A percentile compares a stretch with the other conserved stretches of the same genome.
Conservation (phyloP, 2,797 vertebrate genomes). For the Neostethus bicornis region DNA sequence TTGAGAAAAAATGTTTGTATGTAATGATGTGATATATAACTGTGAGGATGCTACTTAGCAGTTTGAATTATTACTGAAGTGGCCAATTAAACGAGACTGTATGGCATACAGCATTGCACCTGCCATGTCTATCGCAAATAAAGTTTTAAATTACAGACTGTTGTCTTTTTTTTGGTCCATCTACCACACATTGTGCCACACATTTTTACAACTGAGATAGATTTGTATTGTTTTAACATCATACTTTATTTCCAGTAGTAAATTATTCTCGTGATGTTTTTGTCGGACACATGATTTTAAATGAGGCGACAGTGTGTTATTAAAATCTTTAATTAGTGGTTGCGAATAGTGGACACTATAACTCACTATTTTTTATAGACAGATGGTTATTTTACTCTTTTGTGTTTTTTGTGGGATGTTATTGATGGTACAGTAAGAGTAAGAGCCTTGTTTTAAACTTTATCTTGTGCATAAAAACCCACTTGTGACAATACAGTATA, state of each 20-base stretch:
- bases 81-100: conserved; percentile 6
- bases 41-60: not conserved
- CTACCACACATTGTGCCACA: not conserved
- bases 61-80: conserved; percentile 10
- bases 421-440: not conserved
- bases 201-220: not conserved
- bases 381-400: conserved; percentile 3
- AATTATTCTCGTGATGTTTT: not conserved
- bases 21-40: not conserved
- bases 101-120: conserved; percentile 24
- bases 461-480: no score
- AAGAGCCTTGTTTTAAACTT: no score
- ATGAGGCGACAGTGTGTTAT: not conserved
- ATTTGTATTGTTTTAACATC: not conserved
- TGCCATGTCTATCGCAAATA: conserved; percentile 42
- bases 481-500: not conserved
- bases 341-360: not conserved
- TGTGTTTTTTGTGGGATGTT: conserved; percentile 2
- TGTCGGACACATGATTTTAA: not conserved
- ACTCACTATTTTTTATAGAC: conserved; percentile 8
- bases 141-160: conserved; percentile 31
- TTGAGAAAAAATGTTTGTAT: conserved; percentile 4
- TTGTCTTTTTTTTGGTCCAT: conserved; percentile 25
- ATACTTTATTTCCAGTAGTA: not conserved
- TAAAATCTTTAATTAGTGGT: not conserved